These are phyloP conservation scores for Hylaea fasciaria DNA, from an alignment of 2,888 invertebrate species.

Conservation along the genomic window DNA sequence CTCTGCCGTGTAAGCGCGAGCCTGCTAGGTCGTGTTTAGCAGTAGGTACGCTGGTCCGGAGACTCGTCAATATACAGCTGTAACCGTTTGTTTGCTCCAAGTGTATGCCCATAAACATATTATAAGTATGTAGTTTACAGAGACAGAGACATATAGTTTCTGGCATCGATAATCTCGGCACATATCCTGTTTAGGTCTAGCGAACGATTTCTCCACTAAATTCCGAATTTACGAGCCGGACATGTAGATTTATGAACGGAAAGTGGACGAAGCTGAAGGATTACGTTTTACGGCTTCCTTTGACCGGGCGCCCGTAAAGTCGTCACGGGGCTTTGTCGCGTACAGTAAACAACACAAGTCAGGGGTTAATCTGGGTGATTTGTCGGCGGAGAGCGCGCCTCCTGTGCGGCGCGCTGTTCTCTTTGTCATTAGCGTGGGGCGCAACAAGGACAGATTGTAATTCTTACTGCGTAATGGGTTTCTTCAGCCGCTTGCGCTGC, in stretches of 20 bases:
- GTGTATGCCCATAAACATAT: neutral
- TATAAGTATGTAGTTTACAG: conserved; percentile 1
- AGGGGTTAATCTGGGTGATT: conserved; percentile 22
- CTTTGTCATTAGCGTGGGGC: conserved; percentile 23
- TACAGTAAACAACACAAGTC: conserved; percentile 28
- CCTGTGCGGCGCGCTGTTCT: conserved; percentile 16
- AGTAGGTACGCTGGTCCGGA: neutral
- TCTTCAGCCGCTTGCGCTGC: conserved; percentile 2
- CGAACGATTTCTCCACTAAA: conserved; percentile 27
- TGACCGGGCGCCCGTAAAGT: conserved; percentile 23
- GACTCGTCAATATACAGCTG: neutral
- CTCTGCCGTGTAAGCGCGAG: too few species aligned
- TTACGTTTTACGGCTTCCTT: conserved; percentile 35
- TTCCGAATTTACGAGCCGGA: conserved; percentile 28
- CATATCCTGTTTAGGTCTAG: conserved; percentile 21
- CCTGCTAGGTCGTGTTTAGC: too few species aligned
- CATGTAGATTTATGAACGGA: conserved; percentile 37
- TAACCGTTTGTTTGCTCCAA: neutral
- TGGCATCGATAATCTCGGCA: conserved; percentile 5
- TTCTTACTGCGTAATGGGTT: conserved; percentile 25
- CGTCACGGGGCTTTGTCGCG: conserved; percentile 22
- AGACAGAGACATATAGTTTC: conserved; percentile 7
- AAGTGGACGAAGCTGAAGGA: conserved; percentile 32
- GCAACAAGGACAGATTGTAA: conserved; percentile 26
- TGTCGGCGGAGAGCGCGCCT: conserved; percentile 18